These are phyloP conservation scores for Cryptocephalus primarius DNA, from an alignment of 2,888 invertebrate species.

Conservation along the genomic window DNA sequence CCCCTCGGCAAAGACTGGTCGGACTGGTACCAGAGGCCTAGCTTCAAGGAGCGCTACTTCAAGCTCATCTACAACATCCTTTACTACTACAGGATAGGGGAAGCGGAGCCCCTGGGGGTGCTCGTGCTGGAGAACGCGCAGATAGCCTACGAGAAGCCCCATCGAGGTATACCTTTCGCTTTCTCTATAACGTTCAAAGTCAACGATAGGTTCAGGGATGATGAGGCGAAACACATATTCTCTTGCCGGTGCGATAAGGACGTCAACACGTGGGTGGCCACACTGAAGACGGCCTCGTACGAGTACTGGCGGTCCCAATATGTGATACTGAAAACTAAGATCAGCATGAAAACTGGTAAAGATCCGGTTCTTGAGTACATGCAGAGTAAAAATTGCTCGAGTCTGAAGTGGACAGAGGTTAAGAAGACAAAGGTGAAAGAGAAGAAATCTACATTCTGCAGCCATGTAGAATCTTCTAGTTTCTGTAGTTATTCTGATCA, in stretches of 20 bases:
- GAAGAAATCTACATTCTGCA: conserved; percentile 30
- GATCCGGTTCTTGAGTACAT: conserved; percentile 36
- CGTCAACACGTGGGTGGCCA: conserved; percentile 60
- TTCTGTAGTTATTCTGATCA: neutral
- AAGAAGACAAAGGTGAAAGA: conserved; percentile 22
- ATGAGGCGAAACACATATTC: conserved; percentile 50
- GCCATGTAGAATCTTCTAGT: conserved; percentile 20
- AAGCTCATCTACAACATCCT: conserved; percentile 62
- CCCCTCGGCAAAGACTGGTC: conserved; percentile 45
- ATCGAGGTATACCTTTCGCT: conserved; percentile 55
- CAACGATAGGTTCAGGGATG: conserved; percentile 45
- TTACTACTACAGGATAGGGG: conserved; percentile 66
- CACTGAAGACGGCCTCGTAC: conserved; percentile 58
- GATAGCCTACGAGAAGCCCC: conserved; percentile 56
- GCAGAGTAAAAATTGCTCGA: conserved; percentile 20
- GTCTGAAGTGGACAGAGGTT: conserved; percentile 16
- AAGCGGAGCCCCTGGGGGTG: conserved; percentile 55
- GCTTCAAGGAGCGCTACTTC: conserved; percentile 67
- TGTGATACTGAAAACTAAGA: conserved; percentile 53
- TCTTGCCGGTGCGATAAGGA: conserved; percentile 59
- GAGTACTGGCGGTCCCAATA: conserved; percentile 56
- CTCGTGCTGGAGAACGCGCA: conserved; percentile 64
- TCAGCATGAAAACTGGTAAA: conserved; percentile 57
- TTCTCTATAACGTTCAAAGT: conserved; percentile 57
- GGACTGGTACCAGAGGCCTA: conserved; percentile 34